A percentile compares a stretch with the other conserved stretches of the same genome.
Conservation (phyloP, 1,140 invertebrate species). For the Cotesia vestalis region DNA sequence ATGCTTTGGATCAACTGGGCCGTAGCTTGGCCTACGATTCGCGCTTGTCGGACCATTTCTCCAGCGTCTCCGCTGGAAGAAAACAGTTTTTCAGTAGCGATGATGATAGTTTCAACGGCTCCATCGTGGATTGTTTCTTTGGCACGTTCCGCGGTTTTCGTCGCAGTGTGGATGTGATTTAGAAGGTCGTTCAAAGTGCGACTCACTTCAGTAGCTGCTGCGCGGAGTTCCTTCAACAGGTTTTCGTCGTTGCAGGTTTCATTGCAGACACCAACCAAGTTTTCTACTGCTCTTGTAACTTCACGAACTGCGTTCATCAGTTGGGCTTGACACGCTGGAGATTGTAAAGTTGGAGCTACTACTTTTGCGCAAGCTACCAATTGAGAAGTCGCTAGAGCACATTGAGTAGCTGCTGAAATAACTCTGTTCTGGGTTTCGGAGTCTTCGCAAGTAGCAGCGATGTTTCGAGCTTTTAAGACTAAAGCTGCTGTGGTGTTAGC, state of each 20-base stretch:
- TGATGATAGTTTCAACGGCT: conserved; percentile 88
- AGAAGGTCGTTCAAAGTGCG: conserved; percentile 89
- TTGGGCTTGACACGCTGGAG: conserved; percentile 93
- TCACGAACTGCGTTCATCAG: conserved; percentile 91
- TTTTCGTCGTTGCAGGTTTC: conserved; percentile 74
- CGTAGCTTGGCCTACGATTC: conserved; percentile 91
- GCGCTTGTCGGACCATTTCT: conserved; percentile 95
- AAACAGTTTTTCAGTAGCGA: conserved; percentile 89
- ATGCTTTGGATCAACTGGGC: conserved; percentile 92
- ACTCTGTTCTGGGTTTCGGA: conserved; percentile 83
- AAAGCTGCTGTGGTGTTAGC: conserved; percentile 96
- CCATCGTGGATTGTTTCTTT: conserved; percentile 72
- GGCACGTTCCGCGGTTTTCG: conserved; percentile 55
- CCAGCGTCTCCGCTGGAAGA: conserved; percentile 83
- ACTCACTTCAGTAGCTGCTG: conserved; percentile 89
- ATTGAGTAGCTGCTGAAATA: conserved; percentile 94
- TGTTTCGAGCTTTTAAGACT: conserved; percentile 93
- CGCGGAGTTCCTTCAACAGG: conserved; percentile 79
- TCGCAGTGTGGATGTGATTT: conserved; percentile 82
- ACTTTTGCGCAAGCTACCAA: conserved; percentile 97
- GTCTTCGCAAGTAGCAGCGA: conserved; percentile 86
- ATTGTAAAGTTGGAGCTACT: conserved; percentile 86
- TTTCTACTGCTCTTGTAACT: conserved; percentile 91
- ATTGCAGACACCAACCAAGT: conserved; percentile 87
- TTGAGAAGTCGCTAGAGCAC: conserved; percentile 96